Evolutionary conservation across 2,888 invertebrate genomes (phyloP), one percentile per base, ranked within the genome.

Genomic region (Leucophora obtusa): DNA sequence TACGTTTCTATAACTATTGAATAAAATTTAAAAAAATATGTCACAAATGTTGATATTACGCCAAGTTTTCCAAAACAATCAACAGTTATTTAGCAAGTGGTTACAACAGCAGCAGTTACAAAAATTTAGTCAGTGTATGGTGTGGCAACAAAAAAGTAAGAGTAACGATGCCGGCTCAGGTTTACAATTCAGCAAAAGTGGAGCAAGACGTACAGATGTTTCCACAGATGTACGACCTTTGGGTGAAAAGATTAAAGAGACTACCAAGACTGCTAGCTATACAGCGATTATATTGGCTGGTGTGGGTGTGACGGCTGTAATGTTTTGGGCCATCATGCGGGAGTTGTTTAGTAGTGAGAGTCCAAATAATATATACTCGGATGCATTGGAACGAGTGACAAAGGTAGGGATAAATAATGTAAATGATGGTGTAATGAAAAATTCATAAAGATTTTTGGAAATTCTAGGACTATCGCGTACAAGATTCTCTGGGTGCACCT

Each of bases 301-400:
- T 1, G 89, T 97, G 76, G 95, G 95, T 50, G 93, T 97, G 1
- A 96, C 96, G 51, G 95, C 94, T 24, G 91, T 95, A 2, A 93
- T 98, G 89, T 94, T 96, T 87, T 98, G 94, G 89, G 93, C 95
- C 66, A 93, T 98, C 76, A 95, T 96, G 85, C 93, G 93, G 79
- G 98, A 98, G 90, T 90, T 98, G 24, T 96, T 98, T 90, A 97
- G 97, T 2, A 94, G 94, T 80, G 94, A 95, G 84, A 97, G 97
- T 89, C 94, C 97, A 0, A 96, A 95, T 89, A 95, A 94, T 85
- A 93, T 97, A 76, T 98, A 97, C 88, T 93, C 94, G 17, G 93
- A 93, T 84, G 96, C 97, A 1, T 91, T 96, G 18, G 93, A 95
- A 78, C 92, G 93, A 84, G 96, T 97, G 86, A 93, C 93, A 84